A percentile compares a stretch with the other conserved stretches of the same genome.
Evolutionary conservation across 2,113 vertebrate genomes (phyloP).

Genomic region (Leptobrachium ailaonicum): DNA sequence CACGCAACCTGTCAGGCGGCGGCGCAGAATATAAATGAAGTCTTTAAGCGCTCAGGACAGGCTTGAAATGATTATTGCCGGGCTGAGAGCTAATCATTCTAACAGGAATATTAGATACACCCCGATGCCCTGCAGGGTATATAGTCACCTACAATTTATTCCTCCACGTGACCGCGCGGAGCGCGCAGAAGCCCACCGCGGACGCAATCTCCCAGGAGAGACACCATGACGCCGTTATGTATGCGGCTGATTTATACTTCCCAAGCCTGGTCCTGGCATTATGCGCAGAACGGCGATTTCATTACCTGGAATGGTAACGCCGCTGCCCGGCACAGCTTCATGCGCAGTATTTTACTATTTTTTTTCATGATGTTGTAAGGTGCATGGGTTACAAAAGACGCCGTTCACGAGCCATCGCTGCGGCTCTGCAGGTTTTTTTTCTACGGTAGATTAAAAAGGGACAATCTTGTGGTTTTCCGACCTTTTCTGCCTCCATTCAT

Average conservation of each 20-base stretch:
- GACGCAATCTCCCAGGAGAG: neutral
- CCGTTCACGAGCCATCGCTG: too few relatives aligned
- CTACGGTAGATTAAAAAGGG: too few relatives aligned
- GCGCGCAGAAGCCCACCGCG: neutral
- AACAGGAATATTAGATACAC: conserved; percentile 9
- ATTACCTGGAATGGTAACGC: neutral
- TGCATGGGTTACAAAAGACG: too few relatives aligned
- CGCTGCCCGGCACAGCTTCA: neutral
- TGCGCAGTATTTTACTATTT: too few relatives aligned
- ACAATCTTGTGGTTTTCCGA: too few relatives aligned
- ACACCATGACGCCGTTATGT: too few relatives aligned
- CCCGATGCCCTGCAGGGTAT: conserved; percentile 4
- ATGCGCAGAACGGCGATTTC: neutral
- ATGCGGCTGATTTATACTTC: neutral
- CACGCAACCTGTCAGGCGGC: conserved; percentile 31
- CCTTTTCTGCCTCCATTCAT: too few relatives aligned
- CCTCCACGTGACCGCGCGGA: neutral
- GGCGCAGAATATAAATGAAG: conserved; percentile 43
- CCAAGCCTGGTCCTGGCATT: neutral
- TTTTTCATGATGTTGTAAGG: too few relatives aligned
- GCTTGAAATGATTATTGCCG: conserved; percentile 13
- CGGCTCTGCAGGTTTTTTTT: too few relatives aligned
- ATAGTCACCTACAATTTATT: conserved; percentile 22
- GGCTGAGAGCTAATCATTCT: conserved; percentile 35
- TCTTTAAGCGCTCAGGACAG: conserved; percentile 36